Base-by-base conservation (phyloP, 2,113 vertebrate species). In the Drymodes brunneopygia region DNA sequence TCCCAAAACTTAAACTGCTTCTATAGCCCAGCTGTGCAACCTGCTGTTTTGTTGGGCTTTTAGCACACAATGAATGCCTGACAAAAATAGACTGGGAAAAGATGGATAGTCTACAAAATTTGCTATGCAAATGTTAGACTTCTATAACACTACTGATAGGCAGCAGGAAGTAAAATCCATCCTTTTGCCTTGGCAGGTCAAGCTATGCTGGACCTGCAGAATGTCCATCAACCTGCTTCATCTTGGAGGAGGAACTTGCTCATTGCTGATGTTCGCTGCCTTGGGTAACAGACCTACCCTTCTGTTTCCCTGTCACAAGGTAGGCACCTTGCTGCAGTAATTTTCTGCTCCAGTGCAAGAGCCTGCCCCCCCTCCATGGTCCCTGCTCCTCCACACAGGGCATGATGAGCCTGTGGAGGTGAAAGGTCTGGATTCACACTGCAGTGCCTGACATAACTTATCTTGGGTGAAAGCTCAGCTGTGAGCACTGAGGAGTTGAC, bases 401-500 rank as follows among this genome's bases (percentile, higher is more conserved):
- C 21, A 61, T 9, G 36, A 23, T 20, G 40, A 72, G 36, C 53
- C 61, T 0, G 0, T 6, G 44, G 64, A 74, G 27, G 36, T 12
- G 27, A 54, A 56, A 5, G 51, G 38, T 56, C 65, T 81, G 61
- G n/a, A 47, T 51, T 69, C 48, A 35, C 33, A 8, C 31, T 14
- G 58, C 69, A 60, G 7, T 19, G 18, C 58, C 64, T 58, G n/a
- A 48, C 22, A 19, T 10, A 65, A 25, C 15, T n/a, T 1, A 44
- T 44, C n/a, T 5, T 7, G 45, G 65, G 40, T 40, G 61, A 56
- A 25, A 36, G 35, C 58, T 82, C 62, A 56, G 61, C 70, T 51
- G 7, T 1, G 42, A 42, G 35, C 42, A 61, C 1, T 8, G 53
- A 65, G 31, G 45, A 36, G 23, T 35, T 62, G 35, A 48, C 53